These are phyloP conservation scores for Netelia fuscicornis DNA, from an alignment of 2,888 invertebrate genomes.

Conservation along the genomic window DNA sequence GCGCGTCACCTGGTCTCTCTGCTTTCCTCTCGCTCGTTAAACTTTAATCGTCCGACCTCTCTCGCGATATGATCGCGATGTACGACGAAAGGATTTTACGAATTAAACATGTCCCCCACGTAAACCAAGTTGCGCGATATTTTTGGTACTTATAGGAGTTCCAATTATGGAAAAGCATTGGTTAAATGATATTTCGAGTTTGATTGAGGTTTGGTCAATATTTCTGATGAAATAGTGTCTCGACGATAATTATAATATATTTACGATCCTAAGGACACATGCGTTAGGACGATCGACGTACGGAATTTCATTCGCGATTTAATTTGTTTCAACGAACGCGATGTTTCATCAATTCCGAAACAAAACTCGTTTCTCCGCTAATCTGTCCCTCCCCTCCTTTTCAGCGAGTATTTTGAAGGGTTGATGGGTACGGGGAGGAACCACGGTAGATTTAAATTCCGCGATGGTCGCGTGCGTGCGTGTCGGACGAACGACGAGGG, in stretches of 20 bases:
- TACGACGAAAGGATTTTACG: conserved; percentile 39
- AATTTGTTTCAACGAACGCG: no score
- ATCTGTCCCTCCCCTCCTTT: no score
- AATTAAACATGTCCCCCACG: conserved; percentile 20
- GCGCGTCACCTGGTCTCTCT: conserved; percentile 31
- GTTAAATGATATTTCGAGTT: not conserved
- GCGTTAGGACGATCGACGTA: no score
- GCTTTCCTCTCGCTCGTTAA: conserved; percentile 56
- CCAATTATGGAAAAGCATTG: not conserved
- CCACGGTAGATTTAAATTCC: not conserved
- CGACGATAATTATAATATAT: no score
- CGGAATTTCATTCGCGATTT: no score
- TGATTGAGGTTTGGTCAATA: no score
- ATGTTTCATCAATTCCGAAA: not conserved
- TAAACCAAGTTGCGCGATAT: not conserved
- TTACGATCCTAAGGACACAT: no score
- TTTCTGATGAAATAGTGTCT: no score
- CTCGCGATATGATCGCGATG: conserved; percentile 34
- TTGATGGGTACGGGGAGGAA: not conserved
- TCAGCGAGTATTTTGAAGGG: conserved; percentile 5
- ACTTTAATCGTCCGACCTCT: conserved; percentile 55
- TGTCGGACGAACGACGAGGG: conserved; percentile 80
- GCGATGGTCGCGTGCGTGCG: conserved; percentile 77
- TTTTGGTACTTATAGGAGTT: not conserved
- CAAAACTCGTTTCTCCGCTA: conserved; percentile 4